Evolutionary conservation across 1,140 invertebrate species (phyloP).

Genomic region (Platyscapa corneri): DNA sequence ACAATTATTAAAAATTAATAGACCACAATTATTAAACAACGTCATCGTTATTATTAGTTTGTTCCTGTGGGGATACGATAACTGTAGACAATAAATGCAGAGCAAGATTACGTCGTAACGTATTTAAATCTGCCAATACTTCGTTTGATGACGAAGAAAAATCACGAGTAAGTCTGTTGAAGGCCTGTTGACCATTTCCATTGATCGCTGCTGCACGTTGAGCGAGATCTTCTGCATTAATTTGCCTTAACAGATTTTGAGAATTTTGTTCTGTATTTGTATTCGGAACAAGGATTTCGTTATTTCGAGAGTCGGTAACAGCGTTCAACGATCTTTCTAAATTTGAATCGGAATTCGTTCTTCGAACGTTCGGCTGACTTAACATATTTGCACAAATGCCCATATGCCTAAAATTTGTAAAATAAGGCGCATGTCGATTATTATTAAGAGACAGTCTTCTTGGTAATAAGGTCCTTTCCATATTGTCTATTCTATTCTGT

Average conservation of each 20-base stretch:
- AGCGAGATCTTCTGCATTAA: not conserved
- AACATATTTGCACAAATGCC: conserved; percentile 13
- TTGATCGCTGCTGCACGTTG: not conserved
- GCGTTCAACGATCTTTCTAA: conserved; percentile 43
- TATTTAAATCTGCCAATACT: conserved; percentile 5
- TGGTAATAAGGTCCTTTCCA: conserved; percentile 54
- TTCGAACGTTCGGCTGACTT: conserved; percentile 41
- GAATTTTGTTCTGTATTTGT: conserved; percentile 16
- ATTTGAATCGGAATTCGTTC: conserved; percentile 48
- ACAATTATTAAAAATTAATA: no score
- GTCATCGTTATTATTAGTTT: conserved; percentile 19
- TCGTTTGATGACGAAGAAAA: conserved; percentile 2
- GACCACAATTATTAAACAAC: not conserved
- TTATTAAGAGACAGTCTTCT: conserved; percentile 53
- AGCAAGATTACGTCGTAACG: conserved; percentile 26
- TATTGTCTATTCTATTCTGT: conserved; percentile 57
- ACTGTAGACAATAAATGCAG: conserved; percentile 36
- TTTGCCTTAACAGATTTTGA: not conserved
- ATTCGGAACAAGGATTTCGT: not conserved
- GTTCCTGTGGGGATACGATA: conserved; percentile 13
- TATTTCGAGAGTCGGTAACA: not conserved
- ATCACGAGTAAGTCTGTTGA: not conserved
- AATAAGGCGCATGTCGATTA: conserved; percentile 59
- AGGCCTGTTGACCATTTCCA: not conserved
- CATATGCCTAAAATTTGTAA: conserved; percentile 49